These are phyloP conservation scores for Scytalopus superciliaris DNA, from an alignment of 2,113 vertebrate species.

Conservation along the genomic window DNA sequence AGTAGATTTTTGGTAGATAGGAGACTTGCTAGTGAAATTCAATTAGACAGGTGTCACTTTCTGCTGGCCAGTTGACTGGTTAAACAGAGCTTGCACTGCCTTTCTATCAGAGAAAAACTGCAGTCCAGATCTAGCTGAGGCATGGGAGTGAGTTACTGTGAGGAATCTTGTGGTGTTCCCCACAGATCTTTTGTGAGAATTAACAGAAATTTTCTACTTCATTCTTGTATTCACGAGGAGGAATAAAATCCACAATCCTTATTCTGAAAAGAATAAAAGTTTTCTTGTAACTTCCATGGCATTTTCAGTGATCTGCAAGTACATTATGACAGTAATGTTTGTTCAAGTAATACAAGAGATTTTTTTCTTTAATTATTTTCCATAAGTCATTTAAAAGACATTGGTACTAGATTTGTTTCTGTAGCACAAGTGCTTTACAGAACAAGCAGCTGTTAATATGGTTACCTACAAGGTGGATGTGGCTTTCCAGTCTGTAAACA, in stretches of 20 bases:
- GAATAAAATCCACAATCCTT: neutral
- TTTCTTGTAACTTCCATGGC: neutral
- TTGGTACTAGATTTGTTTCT: slow-evolving; percentile 62
- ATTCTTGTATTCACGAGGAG: neutral
- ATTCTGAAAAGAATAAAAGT: slow-evolving; percentile 14
- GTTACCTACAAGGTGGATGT: slow-evolving; percentile 22
- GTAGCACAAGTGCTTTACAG: slow-evolving; percentile 40
- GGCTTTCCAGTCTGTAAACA: slow-evolving; percentile 35
- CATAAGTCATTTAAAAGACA: slow-evolving; percentile 50
- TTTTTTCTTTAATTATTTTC: slow-evolving; percentile 64
- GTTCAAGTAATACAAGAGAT: slow-evolving; percentile 46
- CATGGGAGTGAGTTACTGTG: neutral
- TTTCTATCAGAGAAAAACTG: neutral
- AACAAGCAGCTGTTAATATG: slow-evolving; percentile 24
- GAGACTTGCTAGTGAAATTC: neutral
- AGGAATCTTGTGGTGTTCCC: neutral
- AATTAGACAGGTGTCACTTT: neutral
- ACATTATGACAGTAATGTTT: slow-evolving; percentile 33
- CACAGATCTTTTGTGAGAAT: neutral
- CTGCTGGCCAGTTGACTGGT: neutral
- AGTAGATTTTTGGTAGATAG: neutral
- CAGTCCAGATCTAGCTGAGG: neutral
- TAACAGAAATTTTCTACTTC: neutral
- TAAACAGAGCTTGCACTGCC: neutral
- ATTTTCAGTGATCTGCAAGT: slow-evolving; percentile 63